A percentile compares a stretch with the other conserved stretches of the same genome.
These are phyloP conservation scores for Perithous albicinctus DNA, from an alignment of 2,888 invertebrate genomes.

Conservation along the genomic window DNA sequence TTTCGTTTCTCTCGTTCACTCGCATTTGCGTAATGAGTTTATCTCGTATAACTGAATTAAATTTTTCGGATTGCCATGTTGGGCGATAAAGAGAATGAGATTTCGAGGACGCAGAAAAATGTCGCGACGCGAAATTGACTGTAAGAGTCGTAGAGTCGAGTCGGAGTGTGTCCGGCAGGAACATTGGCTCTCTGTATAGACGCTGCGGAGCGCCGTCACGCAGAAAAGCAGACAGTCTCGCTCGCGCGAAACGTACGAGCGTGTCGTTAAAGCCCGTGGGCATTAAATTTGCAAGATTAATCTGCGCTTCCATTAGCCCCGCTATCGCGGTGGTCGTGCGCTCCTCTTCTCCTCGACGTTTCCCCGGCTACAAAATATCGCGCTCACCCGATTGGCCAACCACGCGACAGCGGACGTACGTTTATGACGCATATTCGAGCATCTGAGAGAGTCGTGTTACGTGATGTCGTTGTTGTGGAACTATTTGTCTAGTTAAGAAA, in stretches of 20 bases:
- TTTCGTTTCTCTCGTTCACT: constrained; percentile 11
- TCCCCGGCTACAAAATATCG: constrained; percentile 26
- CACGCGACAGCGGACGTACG: constrained; percentile 21
- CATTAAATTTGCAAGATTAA: constrained; percentile 79
- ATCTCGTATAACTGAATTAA: constrained; percentile 44
- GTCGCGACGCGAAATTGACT: background rate
- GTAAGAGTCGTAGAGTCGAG: background rate
- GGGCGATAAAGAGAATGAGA: background rate
- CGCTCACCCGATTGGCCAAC: constrained; percentile 16
- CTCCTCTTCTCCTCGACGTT: constrained; percentile 44
- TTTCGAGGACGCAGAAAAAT: background rate
- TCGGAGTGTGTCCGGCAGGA: background rate
- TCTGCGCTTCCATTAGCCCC: constrained; percentile 76
- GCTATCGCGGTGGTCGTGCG: constrained; percentile 71
- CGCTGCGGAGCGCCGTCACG: constrained; percentile 12
- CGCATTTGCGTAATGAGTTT: constrained; percentile 56
- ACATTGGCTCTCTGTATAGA: constrained; percentile 19
- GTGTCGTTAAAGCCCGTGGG: constrained; percentile 74
- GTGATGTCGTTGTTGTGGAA: constrained; percentile 59
- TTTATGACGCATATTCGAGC: constrained; percentile 44
- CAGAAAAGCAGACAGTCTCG: constrained; percentile 21
- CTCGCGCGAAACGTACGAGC: constrained; percentile 62
- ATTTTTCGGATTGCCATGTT: background rate
- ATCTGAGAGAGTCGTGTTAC: constrained; percentile 5
- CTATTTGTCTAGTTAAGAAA: constrained; percentile 58